phyloP scores from a whole-genome alignment of 2,113 vertebrate genomes.

The Oenanthe melanoleuca region DNA sequence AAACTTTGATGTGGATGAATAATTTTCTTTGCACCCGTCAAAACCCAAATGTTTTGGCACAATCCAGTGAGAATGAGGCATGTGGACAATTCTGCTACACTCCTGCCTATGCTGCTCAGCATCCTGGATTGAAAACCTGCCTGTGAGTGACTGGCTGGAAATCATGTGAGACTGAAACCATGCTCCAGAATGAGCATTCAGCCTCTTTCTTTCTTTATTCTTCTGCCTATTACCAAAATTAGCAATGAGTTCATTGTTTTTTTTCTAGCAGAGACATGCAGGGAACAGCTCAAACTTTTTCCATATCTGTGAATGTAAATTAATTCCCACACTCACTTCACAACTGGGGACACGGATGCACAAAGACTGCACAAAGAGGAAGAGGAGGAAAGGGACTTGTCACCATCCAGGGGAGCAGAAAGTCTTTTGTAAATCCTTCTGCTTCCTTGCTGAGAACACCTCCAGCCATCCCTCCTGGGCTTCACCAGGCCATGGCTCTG shows the following conservation, averaged over 20 bases:
- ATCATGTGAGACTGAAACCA: not conserved
- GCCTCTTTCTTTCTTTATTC: not conserved
- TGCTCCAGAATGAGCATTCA: not conserved
- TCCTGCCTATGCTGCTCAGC: not conserved
- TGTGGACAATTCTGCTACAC: not conserved
- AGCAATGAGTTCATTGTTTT: not conserved
- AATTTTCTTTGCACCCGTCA: not conserved
- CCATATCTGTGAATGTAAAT: not conserved
- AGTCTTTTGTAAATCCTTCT: not conserved
- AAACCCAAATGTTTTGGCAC: not conserved
- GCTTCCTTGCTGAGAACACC: not conserved
- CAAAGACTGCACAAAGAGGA: not conserved
- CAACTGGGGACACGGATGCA: not conserved
- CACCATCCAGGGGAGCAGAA: accelerated
- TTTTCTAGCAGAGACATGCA: not conserved
- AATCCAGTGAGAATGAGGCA: not conserved
- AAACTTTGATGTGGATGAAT: not conserved
- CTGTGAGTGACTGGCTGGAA: not conserved
- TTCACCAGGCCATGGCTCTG: not conserved
- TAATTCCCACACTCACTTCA: not conserved
- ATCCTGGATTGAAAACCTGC: not conserved
- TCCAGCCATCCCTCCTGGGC: accelerated
- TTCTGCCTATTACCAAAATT: not conserved
- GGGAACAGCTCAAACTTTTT: not conserved
- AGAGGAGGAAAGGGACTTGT: not conserved